A percentile compares a stretch with the other conserved stretches of the same genome.
phyloP scores from a whole-genome alignment of 2,888 invertebrate genomes.

The Spatulosminthurus flaviceps region DNA sequence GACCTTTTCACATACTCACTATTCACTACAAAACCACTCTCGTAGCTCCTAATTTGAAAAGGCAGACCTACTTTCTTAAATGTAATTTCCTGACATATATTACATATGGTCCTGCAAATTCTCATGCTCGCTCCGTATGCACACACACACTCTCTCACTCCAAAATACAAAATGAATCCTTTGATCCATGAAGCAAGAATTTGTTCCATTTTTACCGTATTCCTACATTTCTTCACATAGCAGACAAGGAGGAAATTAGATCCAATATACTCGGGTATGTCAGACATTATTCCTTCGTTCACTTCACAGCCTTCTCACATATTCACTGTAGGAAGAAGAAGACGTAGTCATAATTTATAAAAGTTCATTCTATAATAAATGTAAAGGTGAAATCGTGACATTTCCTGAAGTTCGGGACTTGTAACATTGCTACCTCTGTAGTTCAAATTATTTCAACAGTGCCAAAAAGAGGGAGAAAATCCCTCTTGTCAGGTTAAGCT shows the following conservation, averaged over 20 bases:
- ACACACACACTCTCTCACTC: too few relatives aligned
- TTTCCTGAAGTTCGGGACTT: slow-evolving; percentile 35
- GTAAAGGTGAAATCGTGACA: slow-evolving; percentile 46
- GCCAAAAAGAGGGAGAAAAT: background rate
- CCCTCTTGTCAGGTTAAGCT: background rate
- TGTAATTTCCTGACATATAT: too few relatives aligned
- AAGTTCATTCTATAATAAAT: slow-evolving; percentile 28
- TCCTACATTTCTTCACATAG: too few relatives aligned
- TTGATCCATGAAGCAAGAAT: background rate
- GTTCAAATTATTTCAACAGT: background rate
- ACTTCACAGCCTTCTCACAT: too few relatives aligned
- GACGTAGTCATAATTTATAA: background rate
- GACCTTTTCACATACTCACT: too few relatives aligned
- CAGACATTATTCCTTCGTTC: too few relatives aligned
- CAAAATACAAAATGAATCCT: slow-evolving; percentile 1
- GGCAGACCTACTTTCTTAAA: too few relatives aligned
- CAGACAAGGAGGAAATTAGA: too few relatives aligned
- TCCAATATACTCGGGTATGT: too few relatives aligned
- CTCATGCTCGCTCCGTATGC: background rate
- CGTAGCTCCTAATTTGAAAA: too few relatives aligned
- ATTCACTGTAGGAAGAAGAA: too few relatives aligned
- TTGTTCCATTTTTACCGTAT: background rate
- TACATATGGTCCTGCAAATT: background rate
- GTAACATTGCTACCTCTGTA: background rate
- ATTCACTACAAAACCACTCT: too few relatives aligned